phyloP scores from a whole-genome alignment of 1,140 invertebrate species.

The Brachionus sp. region DNA sequence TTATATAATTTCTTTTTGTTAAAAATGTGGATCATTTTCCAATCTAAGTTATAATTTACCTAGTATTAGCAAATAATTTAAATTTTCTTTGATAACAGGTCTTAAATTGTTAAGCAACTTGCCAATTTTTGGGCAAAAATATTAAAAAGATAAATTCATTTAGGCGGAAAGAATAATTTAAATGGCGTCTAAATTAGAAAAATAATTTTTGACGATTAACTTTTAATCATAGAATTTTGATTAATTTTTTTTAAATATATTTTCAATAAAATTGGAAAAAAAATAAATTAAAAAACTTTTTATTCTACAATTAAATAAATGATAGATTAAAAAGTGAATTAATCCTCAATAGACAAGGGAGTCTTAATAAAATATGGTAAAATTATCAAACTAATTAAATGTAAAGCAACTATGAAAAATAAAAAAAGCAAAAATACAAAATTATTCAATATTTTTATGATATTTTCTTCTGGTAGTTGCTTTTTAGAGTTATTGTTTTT shows the following conservation, averaged over 20 bases:
- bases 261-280: not conserved
- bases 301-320: not conserved
- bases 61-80: not conserved
- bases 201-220: too few relatives aligned
- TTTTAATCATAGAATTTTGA: not conserved
- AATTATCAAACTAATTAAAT: conserved; percentile 28
- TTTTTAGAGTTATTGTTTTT: not conserved
- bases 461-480: not conserved
- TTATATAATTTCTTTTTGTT: not conserved
- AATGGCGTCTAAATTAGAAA: too few relatives aligned
- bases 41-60: not conserved
- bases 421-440: conserved; percentile 45
- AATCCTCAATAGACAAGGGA: conserved; percentile 20
- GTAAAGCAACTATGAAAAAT: not conserved
- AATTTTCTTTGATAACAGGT: too few relatives aligned
- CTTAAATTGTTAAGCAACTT: too few relatives aligned
- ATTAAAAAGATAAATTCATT: too few relatives aligned
- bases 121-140: too few relatives aligned
- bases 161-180: too few relatives aligned
- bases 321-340: not conserved
- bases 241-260: not conserved
- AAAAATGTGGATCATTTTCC: not conserved
- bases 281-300: not conserved
- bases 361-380: conserved; percentile 35
- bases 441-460: conserved; percentile 32